Evolutionary conservation across 2,888 invertebrate genomes (phyloP), one percentile per base, ranked within the genome.

Genomic region (Ophion slaviceki): DNA sequence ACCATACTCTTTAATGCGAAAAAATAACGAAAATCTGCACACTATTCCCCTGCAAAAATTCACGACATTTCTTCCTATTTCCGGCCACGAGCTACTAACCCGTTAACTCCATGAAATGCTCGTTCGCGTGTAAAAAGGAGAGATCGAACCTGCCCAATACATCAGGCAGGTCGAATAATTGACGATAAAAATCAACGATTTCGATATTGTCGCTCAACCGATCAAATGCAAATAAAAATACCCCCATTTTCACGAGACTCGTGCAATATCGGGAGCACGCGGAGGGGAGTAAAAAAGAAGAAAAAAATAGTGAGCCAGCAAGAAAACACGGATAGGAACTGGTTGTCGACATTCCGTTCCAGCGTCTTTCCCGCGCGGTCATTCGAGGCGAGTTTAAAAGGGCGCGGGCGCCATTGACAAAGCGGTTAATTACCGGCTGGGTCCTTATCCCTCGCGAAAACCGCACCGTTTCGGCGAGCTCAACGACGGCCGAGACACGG

Each of bases 331-430:
- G 82, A 53, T 70, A 85, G 87, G 86, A 92, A 92, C 92, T 91
- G 92, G 92, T 92, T 92, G 80, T 85, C 64, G 68, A 76, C 70
- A 88, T 89, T 88, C 88, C 89, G 89, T 90, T 91, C 87, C 88
- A 88, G 88, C 89, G 53, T 67, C 67, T 87, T 88, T 84, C 47
- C 47, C 88, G 45, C 64, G 40, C 72, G 87, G 85, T 86, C 62
- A 57, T 85, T 86, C 86, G 88, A 88, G 45, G 80, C 40, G 28
- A 86, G 87, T 88, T 80, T 86, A 88, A 90, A 88, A 88, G 87
- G 67, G 86, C 87, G 64, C 82, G 62, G 87, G 86, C 89, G 88
- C 88, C 90, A 91, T 89, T 87, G 85, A 80, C 85, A 66, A 82
- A 87, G 86, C 86, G 85, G 88, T 90, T 91, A 92, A 91, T 91